phyloP scores from a whole-genome alignment of 2,888 invertebrate species.

The Mythimna ferrago region DNA sequence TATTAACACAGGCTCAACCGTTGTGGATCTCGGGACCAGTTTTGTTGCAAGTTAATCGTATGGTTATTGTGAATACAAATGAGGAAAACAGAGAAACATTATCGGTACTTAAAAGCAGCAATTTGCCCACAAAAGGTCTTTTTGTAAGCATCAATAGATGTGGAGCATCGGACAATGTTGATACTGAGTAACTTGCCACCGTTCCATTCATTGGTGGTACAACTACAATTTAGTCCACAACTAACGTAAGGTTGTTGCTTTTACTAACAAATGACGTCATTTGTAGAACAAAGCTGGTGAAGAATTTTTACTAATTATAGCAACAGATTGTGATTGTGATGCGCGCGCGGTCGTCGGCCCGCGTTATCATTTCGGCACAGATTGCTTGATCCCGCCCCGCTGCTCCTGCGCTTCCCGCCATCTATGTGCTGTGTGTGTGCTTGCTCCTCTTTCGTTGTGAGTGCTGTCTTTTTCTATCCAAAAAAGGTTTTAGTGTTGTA shows the following conservation, averaged over 20 bases:
- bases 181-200: conserved; percentile 9
- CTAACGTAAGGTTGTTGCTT: conserved; percentile 55
- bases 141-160: conserved; percentile 32
- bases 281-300: conserved; percentile 57
- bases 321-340: conserved; percentile 65
- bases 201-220: conserved; percentile 27
- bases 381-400: conserved; percentile 83
- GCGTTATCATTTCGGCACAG: conserved; percentile 89
- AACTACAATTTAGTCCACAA: conserved; percentile 36
- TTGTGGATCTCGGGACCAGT: background rate
- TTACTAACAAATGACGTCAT: conserved; percentile 52
- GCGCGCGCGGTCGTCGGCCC: conserved; percentile 81
- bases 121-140: conserved; percentile 13
- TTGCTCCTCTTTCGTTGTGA: conserved; percentile 34
- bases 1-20: background rate
- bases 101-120: conserved; percentile 1
- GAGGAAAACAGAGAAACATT: conserved; percentile 11
- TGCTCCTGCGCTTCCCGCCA: conserved; percentile 62
- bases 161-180: conserved; percentile 30
- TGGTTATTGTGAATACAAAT: conserved; percentile 7
- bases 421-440: conserved; percentile 51
- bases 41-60: background rate
- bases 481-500: conserved; percentile 13
- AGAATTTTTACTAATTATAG: conserved; percentile 72
- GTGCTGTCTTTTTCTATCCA: conserved; percentile 35